Evolutionary conservation across 92 coral and sea anemone genomes (phyloP).

Genomic region (Porites evermanni): DNA sequence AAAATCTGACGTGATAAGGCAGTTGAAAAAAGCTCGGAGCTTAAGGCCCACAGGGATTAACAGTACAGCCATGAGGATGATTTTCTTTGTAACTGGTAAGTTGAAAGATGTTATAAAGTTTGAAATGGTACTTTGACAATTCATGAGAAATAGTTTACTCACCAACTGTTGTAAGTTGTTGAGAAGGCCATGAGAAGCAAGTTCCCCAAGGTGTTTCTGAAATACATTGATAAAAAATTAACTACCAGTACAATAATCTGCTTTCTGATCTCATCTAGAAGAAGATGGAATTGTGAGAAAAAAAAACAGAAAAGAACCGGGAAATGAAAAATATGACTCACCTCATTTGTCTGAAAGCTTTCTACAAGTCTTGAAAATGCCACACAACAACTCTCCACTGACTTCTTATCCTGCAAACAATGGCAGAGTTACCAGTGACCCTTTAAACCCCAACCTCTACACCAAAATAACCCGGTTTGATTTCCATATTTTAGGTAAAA

Average conservation of each 20-base stretch:
- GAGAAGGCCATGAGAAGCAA: slow-evolving; percentile 96
- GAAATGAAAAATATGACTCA: not conserved
- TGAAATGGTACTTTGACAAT: too few relatives aligned
- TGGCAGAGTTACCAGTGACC: not conserved
- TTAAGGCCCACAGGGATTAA: too few relatives aligned
- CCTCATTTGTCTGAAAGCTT: slow-evolving; percentile 96
- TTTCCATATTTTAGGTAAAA: too few relatives aligned
- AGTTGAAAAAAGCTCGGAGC: too few relatives aligned
- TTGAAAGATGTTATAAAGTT: too few relatives aligned
- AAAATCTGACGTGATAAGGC: too few relatives aligned
- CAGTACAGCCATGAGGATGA: too few relatives aligned
- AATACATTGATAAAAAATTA: not conserved
- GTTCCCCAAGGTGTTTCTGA: slow-evolving; percentile 90
- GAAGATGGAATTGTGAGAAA: not conserved
- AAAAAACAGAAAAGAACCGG: not conserved
- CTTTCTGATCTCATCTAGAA: not conserved
- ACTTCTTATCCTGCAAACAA: slow-evolving; percentile 90
- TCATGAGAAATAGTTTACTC: not conserved
- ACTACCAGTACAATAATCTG: too few relatives aligned
- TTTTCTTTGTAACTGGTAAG: too few relatives aligned
- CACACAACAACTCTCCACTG: slow-evolving; percentile 97
- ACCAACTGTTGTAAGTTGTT: slow-evolving; percentile 96
- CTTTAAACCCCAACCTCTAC: not conserved
- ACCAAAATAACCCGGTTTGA: too few relatives aligned
- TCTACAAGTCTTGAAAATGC: slow-evolving; percentile 99